A percentile compares a stretch with the other conserved stretches of the same genome.
Evolutionary conservation across 2,113 vertebrate genomes (phyloP).

Genomic region (Microtus richardsoni): DNA sequence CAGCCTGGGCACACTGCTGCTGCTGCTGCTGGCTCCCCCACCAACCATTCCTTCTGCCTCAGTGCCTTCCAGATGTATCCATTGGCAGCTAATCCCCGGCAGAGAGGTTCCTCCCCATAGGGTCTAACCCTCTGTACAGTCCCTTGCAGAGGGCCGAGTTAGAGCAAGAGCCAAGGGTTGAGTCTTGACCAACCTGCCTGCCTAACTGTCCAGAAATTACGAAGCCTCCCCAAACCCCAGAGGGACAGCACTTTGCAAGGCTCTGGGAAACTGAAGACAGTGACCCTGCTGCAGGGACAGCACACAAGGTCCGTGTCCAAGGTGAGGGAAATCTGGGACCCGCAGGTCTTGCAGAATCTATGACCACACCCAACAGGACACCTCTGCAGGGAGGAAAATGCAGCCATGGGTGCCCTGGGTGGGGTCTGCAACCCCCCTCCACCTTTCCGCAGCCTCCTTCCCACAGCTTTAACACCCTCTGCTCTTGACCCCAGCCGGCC

Average conservation of each 20-base stretch:
- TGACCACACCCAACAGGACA: background rate
- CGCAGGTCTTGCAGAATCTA: accelerated
- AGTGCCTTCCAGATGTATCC: accelerated
- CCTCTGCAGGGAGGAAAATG: accelerated
- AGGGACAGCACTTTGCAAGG: background rate
- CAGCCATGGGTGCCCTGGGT: background rate
- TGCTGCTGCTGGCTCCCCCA: background rate
- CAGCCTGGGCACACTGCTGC: background rate
- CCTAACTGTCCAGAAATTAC: background rate
- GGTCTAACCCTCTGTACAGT: background rate
- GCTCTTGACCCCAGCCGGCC: background rate
- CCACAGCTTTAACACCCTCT: background rate
- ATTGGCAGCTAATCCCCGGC: background rate
- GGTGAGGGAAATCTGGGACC: background rate
- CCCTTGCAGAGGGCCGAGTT: background rate
- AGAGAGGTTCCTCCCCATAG: background rate
- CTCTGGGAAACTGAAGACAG: background rate
- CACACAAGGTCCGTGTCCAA: background rate
- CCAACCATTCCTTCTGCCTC: background rate
- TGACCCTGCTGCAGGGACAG: accelerated
- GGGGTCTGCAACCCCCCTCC: background rate
- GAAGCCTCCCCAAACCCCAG: background rate
- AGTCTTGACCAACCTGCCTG: background rate
- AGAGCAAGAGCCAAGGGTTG: background rate
- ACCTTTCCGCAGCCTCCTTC: background rate